A percentile compares a stretch with the other conserved stretches of the same genome.
Conservation (phyloP, 2,113 vertebrate species). For the Sigmodon hispidus region DNA sequence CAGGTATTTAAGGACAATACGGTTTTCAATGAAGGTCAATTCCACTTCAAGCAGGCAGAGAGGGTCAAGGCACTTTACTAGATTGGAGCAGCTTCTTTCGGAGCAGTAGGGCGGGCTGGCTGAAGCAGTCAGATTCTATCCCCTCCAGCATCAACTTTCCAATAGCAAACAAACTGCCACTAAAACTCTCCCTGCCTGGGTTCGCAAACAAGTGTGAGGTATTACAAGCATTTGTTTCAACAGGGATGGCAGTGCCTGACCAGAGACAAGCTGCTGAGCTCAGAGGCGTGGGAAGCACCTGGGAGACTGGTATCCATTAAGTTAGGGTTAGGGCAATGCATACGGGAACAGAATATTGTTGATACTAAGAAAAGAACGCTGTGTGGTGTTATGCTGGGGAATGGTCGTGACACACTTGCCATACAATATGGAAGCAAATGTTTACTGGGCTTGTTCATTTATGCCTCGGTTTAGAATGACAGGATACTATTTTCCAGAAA, state of each 20-base stretch:
- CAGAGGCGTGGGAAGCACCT: rapidly evolving
- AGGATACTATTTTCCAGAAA: neutral
- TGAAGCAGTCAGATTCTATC: neutral
- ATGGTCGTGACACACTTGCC: neutral
- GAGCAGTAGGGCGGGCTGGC: neutral
- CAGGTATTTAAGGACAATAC: neutral
- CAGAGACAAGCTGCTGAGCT: too few species aligned
- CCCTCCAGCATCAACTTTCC: neutral
- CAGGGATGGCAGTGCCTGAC: neutral
- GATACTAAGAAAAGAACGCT: neutral
- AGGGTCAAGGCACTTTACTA: neutral
- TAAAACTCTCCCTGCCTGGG: neutral
- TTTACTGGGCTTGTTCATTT: neutral
- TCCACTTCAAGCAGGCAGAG: neutral
- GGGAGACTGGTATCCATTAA: neutral
- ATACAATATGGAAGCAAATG: neutral
- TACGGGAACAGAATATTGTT: neutral
- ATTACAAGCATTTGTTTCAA: neutral
- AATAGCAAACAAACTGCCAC: conserved; percentile 4
- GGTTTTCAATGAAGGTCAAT: neutral
- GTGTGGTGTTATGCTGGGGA: neutral
- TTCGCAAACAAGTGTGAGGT: neutral
- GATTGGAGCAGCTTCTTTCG: neutral
- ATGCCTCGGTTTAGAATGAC: neutral
- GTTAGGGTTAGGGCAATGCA: neutral